Percentiles rank a stretch among this genome's conserved stretches.
Evolutionary conservation across 2,888 invertebrate species (phyloP).

Genomic region (Ormia ochracea): DNA sequence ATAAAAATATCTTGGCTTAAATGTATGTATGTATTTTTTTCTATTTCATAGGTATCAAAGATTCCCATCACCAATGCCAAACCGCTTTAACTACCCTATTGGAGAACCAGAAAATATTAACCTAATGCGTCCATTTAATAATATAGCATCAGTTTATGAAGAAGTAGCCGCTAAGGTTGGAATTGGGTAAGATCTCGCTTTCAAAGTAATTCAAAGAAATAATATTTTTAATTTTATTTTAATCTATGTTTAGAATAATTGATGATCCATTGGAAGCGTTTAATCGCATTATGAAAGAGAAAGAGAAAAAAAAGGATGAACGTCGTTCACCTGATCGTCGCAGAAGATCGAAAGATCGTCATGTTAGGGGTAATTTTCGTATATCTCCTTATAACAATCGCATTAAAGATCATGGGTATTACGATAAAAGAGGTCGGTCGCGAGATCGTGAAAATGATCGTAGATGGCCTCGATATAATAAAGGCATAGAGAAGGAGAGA

Average conservation of each 20-base stretch:
- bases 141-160: conserved; percentile 74
- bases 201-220: background rate
- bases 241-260: conserved; percentile 79
- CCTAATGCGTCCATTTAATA: conserved; percentile 64
- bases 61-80: conserved; percentile 49
- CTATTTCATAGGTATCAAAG: conserved; percentile 55
- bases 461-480: conserved; percentile 54
- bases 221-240: background rate
- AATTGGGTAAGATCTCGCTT: conserved; percentile 69
- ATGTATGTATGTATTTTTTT: conserved; percentile 11
- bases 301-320: conserved; percentile 80
- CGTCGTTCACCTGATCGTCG: conserved; percentile 77
- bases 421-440: conserved; percentile 61
- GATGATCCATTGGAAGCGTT: conserved; percentile 93
- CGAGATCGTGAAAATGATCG: conserved; percentile 64
- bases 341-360: conserved; percentile 74
- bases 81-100: conserved; percentile 56
- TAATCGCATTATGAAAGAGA: conserved; percentile 90
- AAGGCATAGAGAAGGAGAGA: conserved; percentile 65
- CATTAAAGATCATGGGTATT: conserved; percentile 66
- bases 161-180: conserved; percentile 76
- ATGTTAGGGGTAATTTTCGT: conserved; percentile 67
- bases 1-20: background rate
- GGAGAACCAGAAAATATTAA: conserved; percentile 43
- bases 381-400: conserved; percentile 68